phyloP scores from a whole-genome alignment of 2,888 invertebrate genomes.

The Hyalella azteca region DNA sequence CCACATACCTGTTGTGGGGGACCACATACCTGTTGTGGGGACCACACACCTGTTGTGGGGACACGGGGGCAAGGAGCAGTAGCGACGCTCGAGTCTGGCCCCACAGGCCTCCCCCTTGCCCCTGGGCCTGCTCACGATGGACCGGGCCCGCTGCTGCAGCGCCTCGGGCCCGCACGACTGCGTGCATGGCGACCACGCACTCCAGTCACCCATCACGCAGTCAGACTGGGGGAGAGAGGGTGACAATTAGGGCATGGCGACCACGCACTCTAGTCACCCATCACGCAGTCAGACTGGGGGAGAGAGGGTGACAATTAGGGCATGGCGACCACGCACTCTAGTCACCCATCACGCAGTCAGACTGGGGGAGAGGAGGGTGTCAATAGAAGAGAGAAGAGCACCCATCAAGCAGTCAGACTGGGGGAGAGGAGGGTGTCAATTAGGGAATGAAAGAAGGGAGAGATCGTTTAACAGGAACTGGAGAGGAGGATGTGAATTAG shows the following conservation, averaged over 20 bases:
- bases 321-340: slow-evolving; percentile 57
- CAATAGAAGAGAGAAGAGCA: too few species aligned
- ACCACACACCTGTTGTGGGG: neutral
- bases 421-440: too few species aligned
- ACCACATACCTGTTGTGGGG: too few species aligned
- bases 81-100: slow-evolving; percentile 46
- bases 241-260: too few species aligned
- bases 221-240: slow-evolving; percentile 43
- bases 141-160: slow-evolving; percentile 54
- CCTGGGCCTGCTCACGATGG: slow-evolving; percentile 41
- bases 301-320: too few species aligned
- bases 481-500: too few species aligned
- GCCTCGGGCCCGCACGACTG: slow-evolving; percentile 55
- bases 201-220: slow-evolving; percentile 56
- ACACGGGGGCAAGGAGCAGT: slow-evolving; percentile 21
- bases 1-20: too few species aligned
- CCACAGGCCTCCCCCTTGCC: slow-evolving; percentile 46
- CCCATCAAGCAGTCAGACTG: slow-evolving; percentile 55
- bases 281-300: slow-evolving; percentile 49
- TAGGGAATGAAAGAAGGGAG: too few species aligned
- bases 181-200: slow-evolving; percentile 55
- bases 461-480: too few species aligned
- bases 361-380: slow-evolving; percentile 41
- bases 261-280: slow-evolving; percentile 56
- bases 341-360: slow-evolving; percentile 53